These are phyloP conservation scores for Zaprionus camerounensis DNA, from an alignment of 1,140 invertebrate species.

Conservation along the genomic window DNA sequence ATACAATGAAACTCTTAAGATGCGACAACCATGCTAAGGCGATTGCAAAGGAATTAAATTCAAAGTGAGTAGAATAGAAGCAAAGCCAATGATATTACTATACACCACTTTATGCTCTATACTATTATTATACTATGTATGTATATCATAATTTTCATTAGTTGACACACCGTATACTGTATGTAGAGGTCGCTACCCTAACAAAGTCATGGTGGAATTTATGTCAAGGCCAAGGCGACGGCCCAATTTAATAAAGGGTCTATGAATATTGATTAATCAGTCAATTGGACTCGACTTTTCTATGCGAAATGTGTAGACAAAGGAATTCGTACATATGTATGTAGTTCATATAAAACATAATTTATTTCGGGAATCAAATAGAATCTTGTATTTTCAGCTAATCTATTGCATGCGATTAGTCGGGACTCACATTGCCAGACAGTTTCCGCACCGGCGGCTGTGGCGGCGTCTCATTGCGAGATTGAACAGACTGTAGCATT, in stretches of 20 bases:
- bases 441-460: constrained; percentile 10
- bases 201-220: not conserved
- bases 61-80: not conserved
- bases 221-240: not conserved
- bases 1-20: not conserved
- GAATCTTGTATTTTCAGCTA: not conserved
- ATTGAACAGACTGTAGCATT: constrained; percentile 20
- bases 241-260: constrained; percentile 1
- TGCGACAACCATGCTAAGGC: not conserved
- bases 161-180: too few relatives aligned
- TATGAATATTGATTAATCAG: not conserved
- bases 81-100: not conserved
- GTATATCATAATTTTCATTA: too few relatives aligned
- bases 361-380: not conserved
- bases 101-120: not conserved
- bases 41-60: not conserved
- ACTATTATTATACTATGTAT: too few relatives aligned
- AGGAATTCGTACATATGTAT: not conserved
- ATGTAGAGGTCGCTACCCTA: not conserved
- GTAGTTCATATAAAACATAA: not conserved
- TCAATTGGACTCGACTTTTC: not conserved
- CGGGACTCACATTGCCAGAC: not conserved
- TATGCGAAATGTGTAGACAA: not conserved
- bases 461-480: constrained; percentile 11
- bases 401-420: constrained; percentile 1